Percentiles rank a stretch among this genome's conserved stretches.
Evolutionary conservation across 2,888 invertebrate genomes (phyloP).

Genomic region (Acleris laterana): DNA sequence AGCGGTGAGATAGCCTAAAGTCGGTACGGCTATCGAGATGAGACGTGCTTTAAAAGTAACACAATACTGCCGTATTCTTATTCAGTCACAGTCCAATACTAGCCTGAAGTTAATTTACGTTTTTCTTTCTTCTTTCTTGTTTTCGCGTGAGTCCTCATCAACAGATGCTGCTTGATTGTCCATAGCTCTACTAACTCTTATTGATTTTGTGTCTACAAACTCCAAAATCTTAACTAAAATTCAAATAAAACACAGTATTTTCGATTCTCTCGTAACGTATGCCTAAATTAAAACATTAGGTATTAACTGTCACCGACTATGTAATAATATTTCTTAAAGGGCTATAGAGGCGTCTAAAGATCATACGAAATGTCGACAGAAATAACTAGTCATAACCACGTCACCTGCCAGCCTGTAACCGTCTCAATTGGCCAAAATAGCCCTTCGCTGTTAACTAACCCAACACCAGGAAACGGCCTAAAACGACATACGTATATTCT

Average conservation of each 20-base stretch:
- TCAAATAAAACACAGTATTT: too few relatives aligned
- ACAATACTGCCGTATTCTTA: background rate
- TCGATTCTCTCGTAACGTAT: too few relatives aligned
- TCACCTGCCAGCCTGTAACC: slow-evolving; percentile 16
- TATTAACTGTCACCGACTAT: too few relatives aligned
- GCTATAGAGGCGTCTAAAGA: background rate
- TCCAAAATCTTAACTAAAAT: too few relatives aligned
- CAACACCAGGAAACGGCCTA: slow-evolving; percentile 28
- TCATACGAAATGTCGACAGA: slow-evolving; percentile 9
- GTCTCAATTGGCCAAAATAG: slow-evolving; percentile 18
- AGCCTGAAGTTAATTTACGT: background rate
- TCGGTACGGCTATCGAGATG: slow-evolving; percentile 3
- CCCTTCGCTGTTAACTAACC: slow-evolving; percentile 26
- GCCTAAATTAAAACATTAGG: too few relatives aligned
- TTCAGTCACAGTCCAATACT: background rate
- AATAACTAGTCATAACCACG: slow-evolving; percentile 16
- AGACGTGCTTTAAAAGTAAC: background rate
- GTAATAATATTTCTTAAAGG: slow-evolving; percentile 3
- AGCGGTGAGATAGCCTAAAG: background rate
- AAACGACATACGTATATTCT: slow-evolving; percentile 6
- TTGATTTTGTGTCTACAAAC: too few relatives aligned
- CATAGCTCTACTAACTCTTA: too few relatives aligned
- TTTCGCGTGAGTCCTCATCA: too few relatives aligned
- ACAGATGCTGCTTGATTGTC: too few relatives aligned
- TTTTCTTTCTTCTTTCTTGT: too few relatives aligned